phyloP scores from a whole-genome alignment of 2,113 vertebrate genomes.

The Datnioides undecimradiatus region DNA sequence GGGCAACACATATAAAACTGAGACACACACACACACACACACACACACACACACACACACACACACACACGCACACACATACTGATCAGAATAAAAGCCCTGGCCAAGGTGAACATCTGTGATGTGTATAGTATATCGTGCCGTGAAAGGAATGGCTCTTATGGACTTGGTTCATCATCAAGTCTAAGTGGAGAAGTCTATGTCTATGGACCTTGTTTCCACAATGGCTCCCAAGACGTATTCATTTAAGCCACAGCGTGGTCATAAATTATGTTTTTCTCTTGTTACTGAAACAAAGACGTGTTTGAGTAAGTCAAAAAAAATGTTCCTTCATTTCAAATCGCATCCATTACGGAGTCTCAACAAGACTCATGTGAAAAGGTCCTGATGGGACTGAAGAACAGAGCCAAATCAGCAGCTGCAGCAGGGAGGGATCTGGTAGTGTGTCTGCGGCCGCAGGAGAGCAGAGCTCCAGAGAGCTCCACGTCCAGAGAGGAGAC shows the following conservation, averaged over 20 bases:
- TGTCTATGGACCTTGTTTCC: not conserved
- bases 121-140: slow-evolving; percentile 28
- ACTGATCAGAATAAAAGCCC: slow-evolving; percentile 33
- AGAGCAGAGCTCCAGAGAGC: too few species aligned
- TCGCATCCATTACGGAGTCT: too few species aligned
- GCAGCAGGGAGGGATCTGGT: too few species aligned
- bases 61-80: slow-evolving; percentile 18
- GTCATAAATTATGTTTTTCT: not conserved
- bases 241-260: not conserved
- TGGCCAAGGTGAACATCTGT: slow-evolving; percentile 49
- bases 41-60: slow-evolving; percentile 14
- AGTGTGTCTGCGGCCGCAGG: too few species aligned
- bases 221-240: not conserved
- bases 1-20: slow-evolving; percentile 34
- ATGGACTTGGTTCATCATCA: slow-evolving; percentile 31
- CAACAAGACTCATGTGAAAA: too few species aligned
- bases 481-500: not conserved
- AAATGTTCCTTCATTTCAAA: too few species aligned
- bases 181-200: slow-evolving; percentile 10
- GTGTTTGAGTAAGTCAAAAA: not conserved
- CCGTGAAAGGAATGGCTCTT: slow-evolving; percentile 11
- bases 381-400: not conserved
- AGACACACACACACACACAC: slow-evolving; percentile 22
- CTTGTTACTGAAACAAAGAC: not conserved
- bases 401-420: not conserved